phyloP scores from a whole-genome alignment of 2,888 invertebrate species.

The Ptilodon capucinus region DNA sequence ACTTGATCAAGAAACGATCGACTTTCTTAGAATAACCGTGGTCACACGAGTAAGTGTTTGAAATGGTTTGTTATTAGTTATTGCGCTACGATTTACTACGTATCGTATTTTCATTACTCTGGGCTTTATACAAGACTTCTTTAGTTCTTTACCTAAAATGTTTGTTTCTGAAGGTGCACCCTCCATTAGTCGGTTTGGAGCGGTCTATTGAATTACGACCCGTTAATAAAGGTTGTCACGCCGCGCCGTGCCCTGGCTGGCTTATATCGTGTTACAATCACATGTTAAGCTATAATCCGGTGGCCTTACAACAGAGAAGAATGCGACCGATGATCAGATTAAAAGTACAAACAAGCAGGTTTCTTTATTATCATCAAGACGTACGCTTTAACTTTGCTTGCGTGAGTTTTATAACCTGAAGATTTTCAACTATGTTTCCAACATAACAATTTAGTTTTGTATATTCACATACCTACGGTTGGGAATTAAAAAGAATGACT shows the following conservation, averaged over 20 bases:
- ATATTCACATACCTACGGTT: constrained; percentile 2
- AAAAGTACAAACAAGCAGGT: constrained; percentile 26
- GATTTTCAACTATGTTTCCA: neutral
- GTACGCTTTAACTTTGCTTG: neutral
- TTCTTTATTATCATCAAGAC: constrained; percentile 15
- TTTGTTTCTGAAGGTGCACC: constrained; percentile 38
- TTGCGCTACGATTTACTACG: constrained; percentile 19
- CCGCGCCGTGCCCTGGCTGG: constrained; percentile 31
- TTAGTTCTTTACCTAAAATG: constrained; percentile 6
- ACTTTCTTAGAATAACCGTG: no score
- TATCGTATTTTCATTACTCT: constrained; percentile 11
- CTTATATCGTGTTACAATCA: constrained; percentile 46
- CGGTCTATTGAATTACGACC: constrained; percentile 55
- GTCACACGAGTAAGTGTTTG: constrained; percentile 6
- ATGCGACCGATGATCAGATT: constrained; percentile 35
- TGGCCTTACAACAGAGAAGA: constrained; percentile 37
- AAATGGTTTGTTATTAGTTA: constrained; percentile 17
- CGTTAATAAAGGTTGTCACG: constrained; percentile 45
- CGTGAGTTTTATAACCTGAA: neutral
- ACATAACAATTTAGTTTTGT: constrained; percentile 5
- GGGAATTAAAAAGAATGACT: constrained; percentile 11
- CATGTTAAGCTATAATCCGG: constrained; percentile 37
- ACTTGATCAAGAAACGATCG: no score
- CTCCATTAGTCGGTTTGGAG: constrained; percentile 53
- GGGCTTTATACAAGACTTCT: constrained; percentile 6